phyloP scores from a whole-genome alignment of 35 echinoderm and acorn worm genomes.

The Patiria miniata region DNA sequence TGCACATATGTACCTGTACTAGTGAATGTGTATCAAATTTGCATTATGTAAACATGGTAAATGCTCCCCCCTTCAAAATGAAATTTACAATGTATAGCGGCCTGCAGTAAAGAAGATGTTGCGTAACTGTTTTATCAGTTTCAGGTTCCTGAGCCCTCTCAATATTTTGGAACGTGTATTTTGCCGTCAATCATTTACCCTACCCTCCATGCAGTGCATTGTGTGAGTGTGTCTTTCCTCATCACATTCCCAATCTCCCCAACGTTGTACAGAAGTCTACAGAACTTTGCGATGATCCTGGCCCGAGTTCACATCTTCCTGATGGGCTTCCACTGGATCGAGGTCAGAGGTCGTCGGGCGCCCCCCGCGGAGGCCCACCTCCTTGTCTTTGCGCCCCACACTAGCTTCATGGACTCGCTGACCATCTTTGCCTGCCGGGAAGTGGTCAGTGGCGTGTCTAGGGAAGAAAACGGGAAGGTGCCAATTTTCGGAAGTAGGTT shows the following conservation, averaged over 20 bases:
- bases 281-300: not conserved
- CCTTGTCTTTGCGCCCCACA: conserved; percentile 66
- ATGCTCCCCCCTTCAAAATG: too few relatives aligned
- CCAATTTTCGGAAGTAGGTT: conserved; percentile 83
- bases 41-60: not conserved
- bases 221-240: too few relatives aligned
- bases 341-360: conserved; percentile 57
- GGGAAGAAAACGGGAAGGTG: conserved; percentile 42
- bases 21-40: not conserved
- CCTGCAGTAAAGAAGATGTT: too few relatives aligned
- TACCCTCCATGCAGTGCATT: not conserved
- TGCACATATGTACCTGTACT: not conserved
- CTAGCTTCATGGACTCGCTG: conserved; percentile 57
- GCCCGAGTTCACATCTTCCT: conserved; percentile 65
- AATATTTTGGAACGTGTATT: too few relatives aligned
- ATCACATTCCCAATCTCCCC: not conserved
- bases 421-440: conserved; percentile 36
- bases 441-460: conserved; percentile 36
- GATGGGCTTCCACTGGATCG: conserved; percentile 64
- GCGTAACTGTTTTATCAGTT: too few relatives aligned
- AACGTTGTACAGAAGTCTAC: conserved; percentile 45
- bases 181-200: too few relatives aligned
- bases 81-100: too few relatives aligned
- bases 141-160: too few relatives aligned
- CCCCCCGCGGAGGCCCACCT: conserved; percentile 47